A percentile compares a stretch with the other conserved stretches of the same genome.
These are phyloP conservation scores for Tipula vernalis DNA, from an alignment of 2,888 invertebrate genomes.

Conservation along the genomic window DNA sequence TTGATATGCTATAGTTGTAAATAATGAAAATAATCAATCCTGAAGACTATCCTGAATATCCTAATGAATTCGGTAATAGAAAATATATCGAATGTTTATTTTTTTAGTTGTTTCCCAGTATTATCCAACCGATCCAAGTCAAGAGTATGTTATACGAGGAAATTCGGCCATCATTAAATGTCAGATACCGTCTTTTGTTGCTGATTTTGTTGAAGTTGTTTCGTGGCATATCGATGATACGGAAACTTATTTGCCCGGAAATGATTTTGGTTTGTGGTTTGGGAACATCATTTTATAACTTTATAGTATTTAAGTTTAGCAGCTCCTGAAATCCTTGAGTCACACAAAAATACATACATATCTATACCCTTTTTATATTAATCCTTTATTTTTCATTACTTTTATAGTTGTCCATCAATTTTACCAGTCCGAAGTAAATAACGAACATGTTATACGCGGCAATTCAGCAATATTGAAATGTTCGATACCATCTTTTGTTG, in stretches of 20 bases:
- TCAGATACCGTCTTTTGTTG: slow-evolving; percentile 84
- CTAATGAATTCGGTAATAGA: not conserved
- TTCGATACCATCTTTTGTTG: slow-evolving; percentile 61
- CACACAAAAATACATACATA: not conserved
- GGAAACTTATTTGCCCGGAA: slow-evolving; percentile 34
- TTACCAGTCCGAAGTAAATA: slow-evolving; percentile 59
- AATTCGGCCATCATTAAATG: slow-evolving; percentile 82
- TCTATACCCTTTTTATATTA: not conserved
- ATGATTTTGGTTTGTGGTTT: slow-evolving; percentile 33
- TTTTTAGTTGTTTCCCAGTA: slow-evolving; percentile 71
- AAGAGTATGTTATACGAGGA: slow-evolving; percentile 82
- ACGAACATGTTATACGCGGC: slow-evolving; percentile 60
- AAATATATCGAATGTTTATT: not conserved
- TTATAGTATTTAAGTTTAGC: not conserved
- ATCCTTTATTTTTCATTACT: not conserved
- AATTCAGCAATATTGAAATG: slow-evolving; percentile 61
- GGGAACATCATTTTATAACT: not conserved
- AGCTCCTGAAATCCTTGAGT: not conserved
- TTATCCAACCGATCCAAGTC: slow-evolving; percentile 84
- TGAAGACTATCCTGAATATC: not conserved
- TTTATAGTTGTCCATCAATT: slow-evolving; percentile 53
- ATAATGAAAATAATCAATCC: not conserved
- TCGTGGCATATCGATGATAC: slow-evolving; percentile 68
- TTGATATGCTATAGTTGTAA: not conserved
- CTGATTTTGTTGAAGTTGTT: slow-evolving; percentile 78